These are phyloP conservation scores for Ichneumoninae sp. DNA, from an alignment of 2,888 invertebrate species.

Conservation along the genomic window DNA sequence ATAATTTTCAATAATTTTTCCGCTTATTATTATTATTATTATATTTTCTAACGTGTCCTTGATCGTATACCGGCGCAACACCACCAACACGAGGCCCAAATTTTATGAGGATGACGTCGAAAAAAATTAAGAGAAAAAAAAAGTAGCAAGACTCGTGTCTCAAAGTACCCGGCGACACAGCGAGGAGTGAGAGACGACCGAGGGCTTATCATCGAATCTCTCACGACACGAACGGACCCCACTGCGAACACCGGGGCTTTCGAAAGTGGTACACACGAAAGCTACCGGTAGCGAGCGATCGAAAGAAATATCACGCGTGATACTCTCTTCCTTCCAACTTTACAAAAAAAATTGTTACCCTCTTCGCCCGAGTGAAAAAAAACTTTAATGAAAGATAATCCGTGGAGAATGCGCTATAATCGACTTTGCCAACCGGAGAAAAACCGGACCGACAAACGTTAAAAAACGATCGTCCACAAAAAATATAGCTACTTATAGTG, in stretches of 20 bases:
- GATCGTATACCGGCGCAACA: neutral
- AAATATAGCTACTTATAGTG: neutral
- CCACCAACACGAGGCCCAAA: slow-evolving; percentile 3
- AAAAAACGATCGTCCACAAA: neutral
- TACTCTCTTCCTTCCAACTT: neutral
- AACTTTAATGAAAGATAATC: slow-evolving; percentile 12
- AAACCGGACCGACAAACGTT: neutral
- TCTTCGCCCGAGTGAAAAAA: neutral
- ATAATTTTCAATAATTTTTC: neutral
- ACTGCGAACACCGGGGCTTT: slow-evolving; percentile 26
- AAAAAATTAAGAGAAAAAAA: neutral
- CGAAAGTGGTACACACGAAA: slow-evolving; percentile 68
- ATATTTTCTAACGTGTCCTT: slow-evolving; percentile 18
- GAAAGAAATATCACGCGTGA: slow-evolving; percentile 21
- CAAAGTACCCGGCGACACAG: slow-evolving; percentile 37
- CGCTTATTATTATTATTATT: neutral
- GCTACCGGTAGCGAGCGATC: slow-evolving; percentile 39
- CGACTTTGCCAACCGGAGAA: neutral
- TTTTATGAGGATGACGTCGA: slow-evolving; percentile 38
- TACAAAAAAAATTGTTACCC: no score
- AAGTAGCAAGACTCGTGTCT: slow-evolving; percentile 37
- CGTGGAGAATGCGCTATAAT: neutral
- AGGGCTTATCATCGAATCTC: slow-evolving; percentile 60
- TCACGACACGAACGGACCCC: slow-evolving; percentile 64
- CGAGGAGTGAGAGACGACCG: slow-evolving; percentile 26